Base-by-base conservation (phyloP, 2,797 vertebrate species). In the Parauchenoglanis ngamensis region DNA sequence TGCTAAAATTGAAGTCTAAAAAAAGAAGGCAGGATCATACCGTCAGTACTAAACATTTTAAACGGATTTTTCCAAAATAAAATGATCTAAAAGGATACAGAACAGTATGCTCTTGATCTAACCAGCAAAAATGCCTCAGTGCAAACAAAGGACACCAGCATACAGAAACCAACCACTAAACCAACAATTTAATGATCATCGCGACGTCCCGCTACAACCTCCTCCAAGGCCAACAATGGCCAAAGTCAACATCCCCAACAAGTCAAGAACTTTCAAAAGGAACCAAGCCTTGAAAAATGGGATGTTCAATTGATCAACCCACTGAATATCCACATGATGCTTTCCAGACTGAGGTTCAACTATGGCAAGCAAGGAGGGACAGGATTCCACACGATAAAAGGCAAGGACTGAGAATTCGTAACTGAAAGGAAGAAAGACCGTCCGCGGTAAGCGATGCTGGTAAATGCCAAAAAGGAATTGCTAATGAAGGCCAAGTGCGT, bases 301-400 rank as follows among this genome's bases (percentile, higher is more conserved):
- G 31, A 86, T 15, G 57, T 40, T 63, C 13, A 52, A 52, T 31
- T 54, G 6, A 75, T 54, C 8, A 76, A 75, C 73, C 67, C 49
- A 87, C 4, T 35, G 73, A 67, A 63, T 84, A 57, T 40, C 81
- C 40, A 59, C 8, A 15, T 68, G 70, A 56, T 68, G 44, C 49
- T 44, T 40, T 83, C 11, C 49, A 68, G 15, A 84, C 52, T 76
- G 88, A 84, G 5, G 61, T n/a, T 68, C 73, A 61, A 72, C 49
- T 19, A 80, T 59, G 49, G 52, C 40, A 86, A 88, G 85, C n/a
- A 83, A 76, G 40, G 31, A 83, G 25, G 17, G 25, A 88, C 72
- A 73, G 76, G 70, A 83, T 10, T 81, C 46, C 75, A 72, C 2
- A 59, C 56, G 75, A 63, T 54, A 31, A 84, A 84, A 84, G 63